Evolutionary conservation across 2,888 invertebrate species (phyloP), one percentile per base, ranked within the genome.

Genomic region (Protonemura montana): DNA sequence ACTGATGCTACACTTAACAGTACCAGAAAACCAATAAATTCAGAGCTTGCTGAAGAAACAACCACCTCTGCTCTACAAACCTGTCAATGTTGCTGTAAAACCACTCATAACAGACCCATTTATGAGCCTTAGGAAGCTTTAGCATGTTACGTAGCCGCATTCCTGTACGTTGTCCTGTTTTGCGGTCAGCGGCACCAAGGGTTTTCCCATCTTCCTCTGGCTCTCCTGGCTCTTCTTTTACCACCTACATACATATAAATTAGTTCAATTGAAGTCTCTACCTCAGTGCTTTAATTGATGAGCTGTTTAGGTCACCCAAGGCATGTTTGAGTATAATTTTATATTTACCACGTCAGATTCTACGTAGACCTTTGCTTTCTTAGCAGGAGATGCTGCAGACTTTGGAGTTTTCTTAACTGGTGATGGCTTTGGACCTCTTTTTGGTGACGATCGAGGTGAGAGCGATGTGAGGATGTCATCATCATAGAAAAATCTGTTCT

Each of bases 41-140:
- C n/a, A n/a, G n/a, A n/a, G n/a, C n/a, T n/a, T n/a, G n/a, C n/a
- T n/a, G n/a, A n/a, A n/a, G n/a, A n/a, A n/a, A n/a, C n/a, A n/a
- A n/a, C n/a, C n/a, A n/a, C n/a, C n/a, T n/a, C 3, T 35, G 3
- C 3, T 35, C 35, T 35, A 35, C 92, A 35, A 35, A 94, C 93
- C 94, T 93, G 90, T 99, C 99, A 89, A 99, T 96, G 90, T 98
- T 99, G 89, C 99, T 99, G 92, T 99, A 99, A 92, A 99, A 99
- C 96, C 98, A 99, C 91, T 99, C 99, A 92, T 98, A 99, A 91
- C 98, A 99, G 10, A 99, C 99, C 98, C 99, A 99, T 92, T 98
- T 98, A 91, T 99, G 98, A 3, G 99, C 99, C 92, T 99, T 99
- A 0, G 99, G 99, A 88, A 99, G 92, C 92, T 99, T 99, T 3